Base-by-base conservation (phyloP, 2,888 invertebrate species). In the Synanthedon myopaeformis region DNA sequence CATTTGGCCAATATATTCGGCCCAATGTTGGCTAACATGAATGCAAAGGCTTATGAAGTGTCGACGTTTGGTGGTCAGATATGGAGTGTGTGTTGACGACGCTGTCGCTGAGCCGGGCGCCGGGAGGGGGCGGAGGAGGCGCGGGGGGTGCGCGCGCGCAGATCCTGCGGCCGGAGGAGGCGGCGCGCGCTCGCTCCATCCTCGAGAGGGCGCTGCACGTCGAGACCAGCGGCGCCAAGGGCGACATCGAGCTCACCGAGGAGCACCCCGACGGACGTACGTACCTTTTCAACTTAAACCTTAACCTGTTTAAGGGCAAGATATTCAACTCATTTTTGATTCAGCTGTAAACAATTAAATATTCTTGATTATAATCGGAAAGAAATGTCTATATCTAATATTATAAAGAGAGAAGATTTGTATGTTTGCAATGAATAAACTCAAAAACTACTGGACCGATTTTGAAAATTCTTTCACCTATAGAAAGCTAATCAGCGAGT, bases 51-150 rank as follows among this genome's bases (percentile, higher is more conserved):
- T 28, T 28, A 28, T 28, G 28, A 6, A 6, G 28, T 28, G 28
- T 28, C 6, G 1, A 28, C 28, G 28, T 6, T 28, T 6, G 28
- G 6, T 6, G 6, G 3, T 28, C 77, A 92, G 94, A 95, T 77
- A 95, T 95, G 85, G 96, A 96, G 76, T 95, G 95, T 77, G 95
- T 96, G 74, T 89, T 94, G 63, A 96, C 96, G 6, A 96, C 95
- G 61, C 89, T 97, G 58, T 93, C 93, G 62, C 82, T 96, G 76
- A 89, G 90, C 49, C 92, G 93, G 66, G 88, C 94, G 45, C 91
- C 92, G 55, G 93, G 92, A 65, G 92, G 93, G 61, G 75, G 74
- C 57, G 85, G 86, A 42, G 19, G 19, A 8, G 35, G 35, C 35
- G 35, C 35, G 3, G 35, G 35, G 35, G 35, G 35, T 35, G 35